Evolutionary conservation across 1,140 invertebrate genomes (phyloP).

Genomic region (Brachionus rubens): DNA sequence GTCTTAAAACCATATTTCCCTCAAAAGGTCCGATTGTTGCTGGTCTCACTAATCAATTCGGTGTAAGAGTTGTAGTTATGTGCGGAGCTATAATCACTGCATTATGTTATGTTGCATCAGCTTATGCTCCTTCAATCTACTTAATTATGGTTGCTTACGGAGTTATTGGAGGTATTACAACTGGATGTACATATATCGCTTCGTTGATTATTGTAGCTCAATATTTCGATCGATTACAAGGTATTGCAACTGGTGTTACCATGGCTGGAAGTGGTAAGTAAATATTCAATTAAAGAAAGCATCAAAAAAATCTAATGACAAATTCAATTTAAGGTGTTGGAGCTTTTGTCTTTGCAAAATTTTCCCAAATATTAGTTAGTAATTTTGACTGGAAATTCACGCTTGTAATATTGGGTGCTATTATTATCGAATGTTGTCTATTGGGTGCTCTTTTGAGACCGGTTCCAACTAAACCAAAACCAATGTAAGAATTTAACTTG

Average conservation of each 20-base stretch:
- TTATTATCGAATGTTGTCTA: conserved; percentile 42
- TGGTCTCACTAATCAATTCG: conserved; percentile 76
- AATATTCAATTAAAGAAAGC: neutral
- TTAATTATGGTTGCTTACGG: conserved; percentile 77
- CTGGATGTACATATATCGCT: conserved; percentile 19
- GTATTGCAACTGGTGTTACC: conserved; percentile 84
- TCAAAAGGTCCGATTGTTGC: conserved; percentile 79
- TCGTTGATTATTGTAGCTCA: conserved; percentile 84
- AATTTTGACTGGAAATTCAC: conserved; percentile 54
- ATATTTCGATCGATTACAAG: conserved; percentile 86
- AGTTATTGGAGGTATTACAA: conserved; percentile 64
- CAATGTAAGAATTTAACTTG: neutral
- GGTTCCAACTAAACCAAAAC: conserved; percentile 12
- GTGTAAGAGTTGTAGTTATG: conserved; percentile 82
- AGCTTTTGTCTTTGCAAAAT: conserved; percentile 54
- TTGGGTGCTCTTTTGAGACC: conserved; percentile 27
- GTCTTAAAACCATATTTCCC: neutral
- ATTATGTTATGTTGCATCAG: conserved; percentile 72
- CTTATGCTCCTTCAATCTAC: conserved; percentile 72
- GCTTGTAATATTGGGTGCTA: neutral
- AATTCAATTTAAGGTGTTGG: conserved; percentile 52
- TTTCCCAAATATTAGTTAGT: conserved; percentile 52
- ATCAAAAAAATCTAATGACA: neutral
- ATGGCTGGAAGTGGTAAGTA: conserved; percentile 54
- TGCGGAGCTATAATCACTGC: conserved; percentile 74